Percentiles rank a stretch among this genome's conserved stretches.
Conservation (phyloP, 2,113 vertebrate species). For the Apteryx mantelli region DNA sequence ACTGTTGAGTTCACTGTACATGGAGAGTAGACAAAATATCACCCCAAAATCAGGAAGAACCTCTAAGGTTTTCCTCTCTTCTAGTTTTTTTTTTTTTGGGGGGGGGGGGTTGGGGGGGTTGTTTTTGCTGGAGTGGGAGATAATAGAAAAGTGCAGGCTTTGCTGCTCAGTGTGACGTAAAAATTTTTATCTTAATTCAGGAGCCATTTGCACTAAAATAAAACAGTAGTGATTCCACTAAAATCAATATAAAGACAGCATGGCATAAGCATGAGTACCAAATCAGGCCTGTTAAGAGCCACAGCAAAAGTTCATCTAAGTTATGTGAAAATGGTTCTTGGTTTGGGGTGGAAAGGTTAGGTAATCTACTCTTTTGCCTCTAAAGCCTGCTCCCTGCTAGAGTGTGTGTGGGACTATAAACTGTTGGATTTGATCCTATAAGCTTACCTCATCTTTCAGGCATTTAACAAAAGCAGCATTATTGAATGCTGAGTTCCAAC, state of each 20-base stretch:
- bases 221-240: not conserved
- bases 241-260: not conserved
- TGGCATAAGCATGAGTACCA: not conserved
- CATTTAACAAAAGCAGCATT: slow-evolving; percentile 75
- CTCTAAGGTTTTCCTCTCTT: not conserved
- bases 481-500: slow-evolving; percentile 53
- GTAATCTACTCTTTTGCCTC: not conserved
- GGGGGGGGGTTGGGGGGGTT: too few relatives aligned
- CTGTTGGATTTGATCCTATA: slow-evolving; percentile 52
- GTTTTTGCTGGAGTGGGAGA: not conserved
- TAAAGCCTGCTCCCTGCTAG: not conserved
- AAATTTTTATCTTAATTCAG: not conserved
- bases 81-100: too few relatives aligned
- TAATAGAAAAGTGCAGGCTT: not conserved
- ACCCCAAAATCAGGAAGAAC: not conserved
- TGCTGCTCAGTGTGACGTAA: not conserved
- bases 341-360: not conserved
- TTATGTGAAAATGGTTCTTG: not conserved
- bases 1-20: not conserved
- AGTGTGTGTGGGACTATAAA: not conserved
- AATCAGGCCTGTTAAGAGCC: not conserved
- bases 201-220: not conserved
- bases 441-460: slow-evolving; percentile 64
- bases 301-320: not conserved
- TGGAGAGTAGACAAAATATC: not conserved